A percentile compares a stretch with the other conserved stretches of the same genome.
phyloP scores from a whole-genome alignment of 2,113 vertebrate genomes.

The Rhinoderma darwinii region DNA sequence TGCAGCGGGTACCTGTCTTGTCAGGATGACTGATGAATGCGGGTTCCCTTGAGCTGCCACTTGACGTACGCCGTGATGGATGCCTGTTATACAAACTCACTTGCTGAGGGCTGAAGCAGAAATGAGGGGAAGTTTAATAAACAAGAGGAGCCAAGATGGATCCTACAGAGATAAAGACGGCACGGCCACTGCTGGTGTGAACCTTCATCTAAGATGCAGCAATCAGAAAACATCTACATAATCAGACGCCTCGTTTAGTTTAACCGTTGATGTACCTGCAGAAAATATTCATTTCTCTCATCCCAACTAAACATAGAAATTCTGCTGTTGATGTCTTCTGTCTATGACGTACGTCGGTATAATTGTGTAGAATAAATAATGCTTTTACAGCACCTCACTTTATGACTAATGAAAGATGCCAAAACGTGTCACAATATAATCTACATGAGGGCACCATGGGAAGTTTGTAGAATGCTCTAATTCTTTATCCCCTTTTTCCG shows the following conservation, averaged over 20 bases:
- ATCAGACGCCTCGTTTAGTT: neutral
- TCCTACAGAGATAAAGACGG: slow-evolving; percentile 18
- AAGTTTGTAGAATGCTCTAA: too few relatives aligned
- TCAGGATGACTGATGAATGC: slow-evolving; percentile 53
- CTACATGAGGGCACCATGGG: neutral
- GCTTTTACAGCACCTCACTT: neutral
- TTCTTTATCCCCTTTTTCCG: too few relatives aligned
- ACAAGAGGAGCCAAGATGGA: slow-evolving; percentile 45
- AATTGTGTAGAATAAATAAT: neutral
- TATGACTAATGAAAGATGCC: neutral
- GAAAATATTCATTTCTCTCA: neutral
- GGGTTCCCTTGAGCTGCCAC: slow-evolving; percentile 30
- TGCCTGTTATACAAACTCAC: slow-evolving; percentile 56
- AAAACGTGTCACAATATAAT: neutral
- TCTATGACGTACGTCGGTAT: too few relatives aligned
- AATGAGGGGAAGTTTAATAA: slow-evolving; percentile 41
- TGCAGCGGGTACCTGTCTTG: slow-evolving; percentile 58
- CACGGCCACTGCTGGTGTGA: neutral
- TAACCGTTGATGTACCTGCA: neutral
- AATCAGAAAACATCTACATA: slow-evolving; percentile 26
- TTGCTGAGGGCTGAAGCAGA: slow-evolving; percentile 49
- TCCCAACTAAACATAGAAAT: neutral
- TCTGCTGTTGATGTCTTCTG: neutral
- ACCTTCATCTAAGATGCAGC: neutral
- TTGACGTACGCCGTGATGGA: slow-evolving; percentile 54